Evolutionary conservation across 92 coral and sea anemone genomes (phyloP), one percentile per base, ranked within the genome.

Genomic region (Metridium senile): DNA sequence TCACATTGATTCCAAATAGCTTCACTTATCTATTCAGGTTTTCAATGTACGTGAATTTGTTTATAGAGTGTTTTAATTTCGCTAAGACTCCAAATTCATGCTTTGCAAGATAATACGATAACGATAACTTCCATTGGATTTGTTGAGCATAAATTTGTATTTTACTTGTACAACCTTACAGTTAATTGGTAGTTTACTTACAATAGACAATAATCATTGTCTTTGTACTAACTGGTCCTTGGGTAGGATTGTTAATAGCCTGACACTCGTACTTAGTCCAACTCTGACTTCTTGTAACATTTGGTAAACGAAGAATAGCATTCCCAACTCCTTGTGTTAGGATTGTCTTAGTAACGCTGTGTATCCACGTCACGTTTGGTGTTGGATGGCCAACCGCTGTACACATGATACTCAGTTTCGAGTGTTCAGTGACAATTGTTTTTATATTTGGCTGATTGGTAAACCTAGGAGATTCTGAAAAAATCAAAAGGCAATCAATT

Each of bases 201-300:
- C 82, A 77, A 23, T 65, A 22, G 1, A 77, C 74, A 19, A n/a
- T 66, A n/a, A 77, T 33, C 39, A 26, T 31, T 8, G 72, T 77
- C 22, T 46, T 28, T 25, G 72, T 26, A 28, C 22, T 77, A 9
- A 78, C 75, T n/a, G 66, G 74, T 19, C 13, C 23, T 22, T 68
- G 64, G 57, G 66, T 78, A 0, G 82, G 82, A 59, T 68, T 78
- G 63, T 78, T 78, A 19, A 19, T 16, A 21, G 82, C 82, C 67
- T 78, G 75, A 78, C 82, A 78, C 66, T 78, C 75, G 35, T 78
- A 78, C 35, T 43, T 31, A 39, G 49, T 4, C 34, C 74, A 63
- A 52, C 35, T 68, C 59, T 9, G 59, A 54, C 23, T 54, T 21
- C 59, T 54, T 6, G 20, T 54, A 2, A 54, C 25, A 54, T 54